Conservation (phyloP, 2,797 vertebrate species). For the Momotus momota region DNA sequence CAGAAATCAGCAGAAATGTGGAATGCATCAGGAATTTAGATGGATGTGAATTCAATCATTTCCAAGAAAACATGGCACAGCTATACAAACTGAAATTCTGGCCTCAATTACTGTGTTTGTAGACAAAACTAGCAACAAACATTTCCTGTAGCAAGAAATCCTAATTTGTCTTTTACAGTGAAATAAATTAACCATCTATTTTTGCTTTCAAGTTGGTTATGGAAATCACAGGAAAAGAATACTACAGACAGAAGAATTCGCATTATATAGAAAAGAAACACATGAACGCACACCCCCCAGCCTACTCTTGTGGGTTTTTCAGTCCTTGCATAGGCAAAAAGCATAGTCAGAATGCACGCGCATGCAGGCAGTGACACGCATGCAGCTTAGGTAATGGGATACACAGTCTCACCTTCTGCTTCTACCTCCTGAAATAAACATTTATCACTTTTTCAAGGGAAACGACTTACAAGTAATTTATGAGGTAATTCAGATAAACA, state of each 20-base stretch:
- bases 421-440: slow-evolving; percentile 1
- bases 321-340: neutral
- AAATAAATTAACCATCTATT: neutral
- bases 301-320: neutral
- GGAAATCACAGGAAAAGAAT: neutral
- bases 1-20: neutral
- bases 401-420: neutral
- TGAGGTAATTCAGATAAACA: slow-evolving; percentile 51
- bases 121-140: neutral
- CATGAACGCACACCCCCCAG: rapidly evolving
- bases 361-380: neutral
- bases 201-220: neutral
- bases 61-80: neutral
- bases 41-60: neutral
- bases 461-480: slow-evolving; percentile 58
- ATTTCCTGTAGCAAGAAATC: neutral
- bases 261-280: neutral
- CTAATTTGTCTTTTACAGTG: neutral
- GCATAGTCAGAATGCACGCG: rapidly evolving
- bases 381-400: neutral
- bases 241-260: neutral
- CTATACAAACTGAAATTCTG: neutral
- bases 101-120: neutral
- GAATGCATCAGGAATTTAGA: neutral
- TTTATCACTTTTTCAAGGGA: slow-evolving; percentile 41